Conservation (phyloP, 2,888 invertebrate species). For the Platycheirus albimanus region DNA sequence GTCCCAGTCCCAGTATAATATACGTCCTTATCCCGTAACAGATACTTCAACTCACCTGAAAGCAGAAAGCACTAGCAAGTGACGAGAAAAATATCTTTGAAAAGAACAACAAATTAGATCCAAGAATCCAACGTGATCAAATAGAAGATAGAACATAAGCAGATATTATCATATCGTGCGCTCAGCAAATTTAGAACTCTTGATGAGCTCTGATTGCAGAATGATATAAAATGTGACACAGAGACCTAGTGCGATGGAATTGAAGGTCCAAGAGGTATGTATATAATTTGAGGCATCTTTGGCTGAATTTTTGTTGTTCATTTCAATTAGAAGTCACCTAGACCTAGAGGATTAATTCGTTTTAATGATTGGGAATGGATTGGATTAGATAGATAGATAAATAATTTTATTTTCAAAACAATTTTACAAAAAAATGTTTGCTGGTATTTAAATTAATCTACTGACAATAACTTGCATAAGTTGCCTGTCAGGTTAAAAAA, state of each 20-base stretch:
- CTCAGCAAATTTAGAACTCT: constrained; percentile 27
- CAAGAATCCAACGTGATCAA: constrained; percentile 49
- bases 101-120: constrained; percentile 9
- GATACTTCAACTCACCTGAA: constrained; percentile 50
- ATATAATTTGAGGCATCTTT: constrained; percentile 3
- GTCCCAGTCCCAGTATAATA: constrained; percentile 17
- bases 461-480: no score
- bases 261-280: constrained; percentile 30
- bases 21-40: constrained; percentile 69
- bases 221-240: constrained; percentile 29
- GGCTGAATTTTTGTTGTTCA: constrained; percentile 43
- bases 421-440: no score
- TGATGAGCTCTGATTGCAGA: constrained; percentile 8
- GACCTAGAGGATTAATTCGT: no score
- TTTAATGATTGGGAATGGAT: neutral
- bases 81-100: neutral
- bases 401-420: no score
- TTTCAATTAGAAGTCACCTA: constrained; percentile 28
- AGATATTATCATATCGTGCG: constrained; percentile 47
- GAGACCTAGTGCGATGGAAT: constrained; percentile 34
- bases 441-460: no score
- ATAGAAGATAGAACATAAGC: constrained; percentile 33
- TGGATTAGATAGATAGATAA: no score
- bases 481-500: no score
- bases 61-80: constrained; percentile 4